Percentiles rank a stretch among this genome's conserved stretches.
Conservation (phyloP, 1,140 invertebrate genomes). For the Brachionus plicatilis region DNA sequence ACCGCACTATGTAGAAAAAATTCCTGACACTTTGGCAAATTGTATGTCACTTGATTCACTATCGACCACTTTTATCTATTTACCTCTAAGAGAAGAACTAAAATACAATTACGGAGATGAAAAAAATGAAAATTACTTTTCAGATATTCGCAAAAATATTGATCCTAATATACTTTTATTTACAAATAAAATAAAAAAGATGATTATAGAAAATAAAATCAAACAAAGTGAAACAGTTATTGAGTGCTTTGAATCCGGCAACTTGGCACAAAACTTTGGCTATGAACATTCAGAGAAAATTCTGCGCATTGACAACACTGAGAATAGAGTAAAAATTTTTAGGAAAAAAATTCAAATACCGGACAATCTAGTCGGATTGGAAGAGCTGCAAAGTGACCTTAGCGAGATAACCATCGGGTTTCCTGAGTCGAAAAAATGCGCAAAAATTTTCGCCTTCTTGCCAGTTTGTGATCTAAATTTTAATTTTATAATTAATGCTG, state of each 20-base stretch:
- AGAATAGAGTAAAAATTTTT: neutral
- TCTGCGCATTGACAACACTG: neutral
- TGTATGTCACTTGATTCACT: neutral
- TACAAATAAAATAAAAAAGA: conserved; percentile 13
- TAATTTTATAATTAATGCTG: conserved; percentile 16
- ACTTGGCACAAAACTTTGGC: neutral
- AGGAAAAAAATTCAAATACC: neutral
- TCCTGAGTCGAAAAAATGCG: neutral
- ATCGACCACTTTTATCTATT: conserved; percentile 1
- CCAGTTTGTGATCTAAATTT: conserved; percentile 18
- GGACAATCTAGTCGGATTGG: neutral
- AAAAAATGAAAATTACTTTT: conserved; percentile 14
- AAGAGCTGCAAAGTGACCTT: neutral
- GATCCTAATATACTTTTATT: conserved; percentile 14
- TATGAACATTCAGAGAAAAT: neutral
- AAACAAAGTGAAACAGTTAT: neutral
- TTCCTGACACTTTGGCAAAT: neutral
- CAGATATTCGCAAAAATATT: neutral
- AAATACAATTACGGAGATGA: neutral
- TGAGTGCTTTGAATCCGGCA: neutral
- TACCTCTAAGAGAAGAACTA: neutral
- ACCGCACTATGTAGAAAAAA: neutral
- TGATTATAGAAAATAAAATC: neutral
- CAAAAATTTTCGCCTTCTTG: conserved; percentile 15
- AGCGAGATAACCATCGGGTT: neutral